These are phyloP conservation scores for Epinotia bilunana DNA, from an alignment of 2,888 invertebrate species.

Conservation along the genomic window DNA sequence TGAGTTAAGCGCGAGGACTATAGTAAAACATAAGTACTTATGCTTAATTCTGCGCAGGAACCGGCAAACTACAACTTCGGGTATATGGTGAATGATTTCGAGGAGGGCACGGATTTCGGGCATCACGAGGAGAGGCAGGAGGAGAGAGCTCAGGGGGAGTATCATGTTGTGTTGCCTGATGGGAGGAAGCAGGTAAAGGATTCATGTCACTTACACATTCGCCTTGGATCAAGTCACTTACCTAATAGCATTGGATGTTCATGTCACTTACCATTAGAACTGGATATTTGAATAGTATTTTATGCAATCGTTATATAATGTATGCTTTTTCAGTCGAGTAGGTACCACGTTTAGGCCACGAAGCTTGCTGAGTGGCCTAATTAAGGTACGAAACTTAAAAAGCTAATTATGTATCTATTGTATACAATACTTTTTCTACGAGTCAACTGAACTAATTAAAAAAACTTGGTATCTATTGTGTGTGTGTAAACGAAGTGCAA, in stretches of 20 bases:
- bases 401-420: too few relatives aligned
- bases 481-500: too few relatives aligned
- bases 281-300: too few relatives aligned
- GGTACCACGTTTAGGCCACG: too few relatives aligned
- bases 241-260: neutral
- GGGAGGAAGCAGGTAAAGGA: constrained; percentile 85
- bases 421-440: too few relatives aligned
- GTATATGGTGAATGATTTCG: constrained; percentile 86
- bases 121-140: constrained; percentile 86
- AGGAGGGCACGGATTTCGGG: constrained; percentile 86
- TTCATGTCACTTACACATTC: neutral
- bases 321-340: too few relatives aligned
- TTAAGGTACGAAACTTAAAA: too few relatives aligned
- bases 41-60: constrained; percentile 75
- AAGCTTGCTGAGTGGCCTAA: too few relatives aligned
- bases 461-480: too few relatives aligned
- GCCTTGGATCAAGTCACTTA: neutral
- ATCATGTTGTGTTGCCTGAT: constrained; percentile 87
- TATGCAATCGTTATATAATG: too few relatives aligned
- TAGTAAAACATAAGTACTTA: constrained; percentile 54
- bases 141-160: constrained; percentile 85
- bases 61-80: constrained; percentile 88
- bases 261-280: neutral
- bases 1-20: too few relatives aligned
- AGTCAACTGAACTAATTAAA: too few relatives aligned